A percentile compares a stretch with the other conserved stretches of the same genome.
Evolutionary conservation across 1,140 invertebrate genomes (phyloP).

Genomic region (Drosophila malerkotliana): DNA sequence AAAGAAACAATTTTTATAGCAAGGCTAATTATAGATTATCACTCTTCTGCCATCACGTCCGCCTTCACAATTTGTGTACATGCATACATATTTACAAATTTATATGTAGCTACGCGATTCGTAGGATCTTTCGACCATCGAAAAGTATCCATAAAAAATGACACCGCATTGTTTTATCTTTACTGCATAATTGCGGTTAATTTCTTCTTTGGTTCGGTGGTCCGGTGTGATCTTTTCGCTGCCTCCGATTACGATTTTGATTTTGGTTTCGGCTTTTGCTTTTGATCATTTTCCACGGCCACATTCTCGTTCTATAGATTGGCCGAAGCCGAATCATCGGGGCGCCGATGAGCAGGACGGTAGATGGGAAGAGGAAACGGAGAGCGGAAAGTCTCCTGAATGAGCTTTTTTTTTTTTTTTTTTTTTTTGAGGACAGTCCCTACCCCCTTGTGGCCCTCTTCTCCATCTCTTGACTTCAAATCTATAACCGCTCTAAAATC

Average conservation of each 20-base stretch:
- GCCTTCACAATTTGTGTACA: not conserved
- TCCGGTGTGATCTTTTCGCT: not conserved
- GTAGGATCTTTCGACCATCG: conserved; percentile 23
- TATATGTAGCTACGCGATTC: conserved; percentile 6
- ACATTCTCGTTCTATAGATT: conserved; percentile 13
- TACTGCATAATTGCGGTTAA: conserved; percentile 81
- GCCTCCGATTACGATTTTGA: conserved; percentile 10
- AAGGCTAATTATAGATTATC: conserved; percentile 79
- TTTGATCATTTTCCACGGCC: conserved; percentile 76
- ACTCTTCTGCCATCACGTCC: conserved; percentile 29
- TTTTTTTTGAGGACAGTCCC: no score
- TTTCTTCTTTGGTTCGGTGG: conserved; percentile 31
- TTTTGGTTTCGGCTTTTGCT: conserved; percentile 42
- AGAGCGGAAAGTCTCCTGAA: not conserved
- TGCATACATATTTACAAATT: no score
- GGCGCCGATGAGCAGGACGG: conserved; percentile 1
- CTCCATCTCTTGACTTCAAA: no score
- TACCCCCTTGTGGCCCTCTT: no score
- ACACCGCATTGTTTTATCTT: conserved; percentile 82
- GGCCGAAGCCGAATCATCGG: conserved; percentile 1
- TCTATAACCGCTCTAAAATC: no score
- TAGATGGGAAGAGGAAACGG: not conserved
- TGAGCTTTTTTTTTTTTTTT: not conserved
- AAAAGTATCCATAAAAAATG: conserved; percentile 76
- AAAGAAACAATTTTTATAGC: conserved; percentile 72